Evolutionary conservation across 1,140 invertebrate genomes (phyloP).

Genomic region (Vanessa atalanta): DNA sequence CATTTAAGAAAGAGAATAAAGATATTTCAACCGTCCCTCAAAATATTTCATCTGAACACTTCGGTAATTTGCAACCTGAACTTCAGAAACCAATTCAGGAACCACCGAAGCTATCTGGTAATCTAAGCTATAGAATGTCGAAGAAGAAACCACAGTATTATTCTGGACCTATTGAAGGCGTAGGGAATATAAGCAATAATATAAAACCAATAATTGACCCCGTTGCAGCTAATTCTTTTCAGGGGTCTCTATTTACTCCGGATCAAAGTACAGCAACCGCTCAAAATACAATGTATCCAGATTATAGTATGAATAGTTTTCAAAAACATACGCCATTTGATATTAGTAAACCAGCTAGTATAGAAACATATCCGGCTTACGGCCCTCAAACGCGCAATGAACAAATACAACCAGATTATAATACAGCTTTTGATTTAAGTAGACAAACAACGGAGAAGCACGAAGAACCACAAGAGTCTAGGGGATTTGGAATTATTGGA

Average conservation of each 20-base stretch:
- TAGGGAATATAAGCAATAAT: slow-evolving; percentile 68
- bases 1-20: slow-evolving; percentile 11
- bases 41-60: slow-evolving; percentile 3
- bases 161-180: slow-evolving; percentile 75
- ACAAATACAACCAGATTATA: slow-evolving; percentile 43
- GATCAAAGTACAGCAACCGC: slow-evolving; percentile 7
- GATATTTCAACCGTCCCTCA: slow-evolving; percentile 2
- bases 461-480: slow-evolving; percentile 52
- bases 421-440: slow-evolving; percentile 69
- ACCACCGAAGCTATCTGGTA: slow-evolving; percentile 62
- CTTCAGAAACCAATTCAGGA: slow-evolving; percentile 49
- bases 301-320: slow-evolving; percentile 2
- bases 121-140: slow-evolving; percentile 66
- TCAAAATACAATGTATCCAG: slow-evolving; percentile 7
- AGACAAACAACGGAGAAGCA: slow-evolving; percentile 56
- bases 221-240: slow-evolving; percentile 47
- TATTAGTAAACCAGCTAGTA: slow-evolving; percentile 37
- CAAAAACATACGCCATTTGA: slow-evolving; percentile 40
- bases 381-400: slow-evolving; percentile 6
- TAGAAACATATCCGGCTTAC: neutral
- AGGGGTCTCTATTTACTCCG: slow-evolving; percentile 62
- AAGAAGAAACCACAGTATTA: slow-evolving; percentile 77
- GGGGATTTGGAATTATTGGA: slow-evolving; percentile 69
- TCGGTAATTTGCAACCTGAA: slow-evolving; percentile 35
- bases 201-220: slow-evolving; percentile 59